A percentile compares a stretch with the other conserved stretches of the same genome.
phyloP scores from a whole-genome alignment of 1,140 invertebrate genomes.

The Macrocentrus cingulum region DNA sequence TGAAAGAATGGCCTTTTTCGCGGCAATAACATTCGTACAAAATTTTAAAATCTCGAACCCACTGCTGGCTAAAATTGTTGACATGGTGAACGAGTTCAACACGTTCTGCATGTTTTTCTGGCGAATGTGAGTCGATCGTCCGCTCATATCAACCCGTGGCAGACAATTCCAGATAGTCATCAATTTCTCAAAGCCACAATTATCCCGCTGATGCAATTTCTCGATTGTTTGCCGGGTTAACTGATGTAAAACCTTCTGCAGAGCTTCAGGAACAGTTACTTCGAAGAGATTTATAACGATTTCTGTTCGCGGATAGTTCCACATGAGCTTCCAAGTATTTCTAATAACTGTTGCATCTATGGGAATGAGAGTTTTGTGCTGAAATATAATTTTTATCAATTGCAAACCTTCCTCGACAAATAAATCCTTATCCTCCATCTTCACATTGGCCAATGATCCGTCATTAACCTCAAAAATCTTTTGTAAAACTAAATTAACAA shows the following conservation, averaged over 20 bases:
- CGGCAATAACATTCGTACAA: conserved; percentile 22
- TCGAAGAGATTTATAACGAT: conserved; percentile 32
- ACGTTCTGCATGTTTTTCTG: conserved; percentile 9
- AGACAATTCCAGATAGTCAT: conserved; percentile 34
- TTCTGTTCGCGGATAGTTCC: conserved; percentile 31
- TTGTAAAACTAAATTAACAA: conserved; percentile 25
- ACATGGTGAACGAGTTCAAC: conserved; percentile 24
- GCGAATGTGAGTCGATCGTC: conserved; percentile 29
- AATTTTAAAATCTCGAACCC: conserved; percentile 31
- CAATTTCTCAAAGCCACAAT: conserved; percentile 27
- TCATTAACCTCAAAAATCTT: conserved; percentile 32
- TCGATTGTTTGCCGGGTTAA: conserved; percentile 24
- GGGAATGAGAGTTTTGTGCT: conserved; percentile 28
- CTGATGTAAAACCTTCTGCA: conserved; percentile 28
- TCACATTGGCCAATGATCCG: not conserved
- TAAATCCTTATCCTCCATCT: conserved; percentile 15
- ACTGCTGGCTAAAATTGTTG: conserved; percentile 20
- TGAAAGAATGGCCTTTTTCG: conserved; percentile 30
- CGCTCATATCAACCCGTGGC: conserved; percentile 31
- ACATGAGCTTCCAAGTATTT: conserved; percentile 32
- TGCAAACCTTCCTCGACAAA: conserved; percentile 33
- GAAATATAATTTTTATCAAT: conserved; percentile 34
- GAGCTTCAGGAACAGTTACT: conserved; percentile 22
- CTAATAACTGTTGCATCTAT: conserved; percentile 25
- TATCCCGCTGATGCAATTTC: conserved; percentile 23